A percentile compares a stretch with the other conserved stretches of the same genome.
phyloP scores from a whole-genome alignment of 2,113 vertebrate genomes.

The Columbina picui region DNA sequence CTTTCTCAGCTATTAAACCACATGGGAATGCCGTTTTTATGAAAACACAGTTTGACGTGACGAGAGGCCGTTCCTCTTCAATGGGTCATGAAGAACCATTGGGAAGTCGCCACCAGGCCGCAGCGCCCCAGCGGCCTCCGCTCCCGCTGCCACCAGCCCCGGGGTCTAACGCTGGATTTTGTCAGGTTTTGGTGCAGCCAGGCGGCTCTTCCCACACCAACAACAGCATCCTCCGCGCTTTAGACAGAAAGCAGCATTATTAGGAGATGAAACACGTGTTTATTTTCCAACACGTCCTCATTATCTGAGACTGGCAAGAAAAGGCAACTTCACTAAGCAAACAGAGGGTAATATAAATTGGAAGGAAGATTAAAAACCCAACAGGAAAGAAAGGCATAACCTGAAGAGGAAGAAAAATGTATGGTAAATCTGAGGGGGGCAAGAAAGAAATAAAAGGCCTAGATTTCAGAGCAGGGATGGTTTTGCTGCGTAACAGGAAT shows the following conservation, averaged over 20 bases:
- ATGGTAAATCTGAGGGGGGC: background rate
- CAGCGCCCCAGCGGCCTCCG: background rate
- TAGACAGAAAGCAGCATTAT: background rate
- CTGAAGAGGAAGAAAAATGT: background rate
- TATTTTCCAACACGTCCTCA: constrained; percentile 39
- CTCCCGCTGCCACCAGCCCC: background rate
- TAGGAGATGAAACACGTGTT: background rate
- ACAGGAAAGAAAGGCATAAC: background rate
- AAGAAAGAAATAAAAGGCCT: background rate
- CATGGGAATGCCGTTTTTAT: accelerated
- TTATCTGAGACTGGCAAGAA: constrained; percentile 24
- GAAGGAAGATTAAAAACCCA: constrained; percentile 23
- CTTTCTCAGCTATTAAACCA: background rate
- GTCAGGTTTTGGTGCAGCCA: background rate
- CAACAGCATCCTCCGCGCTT: background rate
- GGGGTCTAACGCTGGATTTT: accelerated
- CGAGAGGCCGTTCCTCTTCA: background rate
- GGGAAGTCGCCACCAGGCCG: background rate
- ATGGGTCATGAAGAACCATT: background rate
- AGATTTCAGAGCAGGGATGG: background rate
- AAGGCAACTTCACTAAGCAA: background rate
- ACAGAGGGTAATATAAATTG: constrained; percentile 1
- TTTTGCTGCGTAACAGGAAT: background rate
- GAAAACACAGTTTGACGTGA: background rate
- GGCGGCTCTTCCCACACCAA: background rate